A percentile compares a stretch with the other conserved stretches of the same genome.
phyloP scores from a whole-genome alignment of 2,113 vertebrate species.

The Eulemur rufifrons region DNA sequence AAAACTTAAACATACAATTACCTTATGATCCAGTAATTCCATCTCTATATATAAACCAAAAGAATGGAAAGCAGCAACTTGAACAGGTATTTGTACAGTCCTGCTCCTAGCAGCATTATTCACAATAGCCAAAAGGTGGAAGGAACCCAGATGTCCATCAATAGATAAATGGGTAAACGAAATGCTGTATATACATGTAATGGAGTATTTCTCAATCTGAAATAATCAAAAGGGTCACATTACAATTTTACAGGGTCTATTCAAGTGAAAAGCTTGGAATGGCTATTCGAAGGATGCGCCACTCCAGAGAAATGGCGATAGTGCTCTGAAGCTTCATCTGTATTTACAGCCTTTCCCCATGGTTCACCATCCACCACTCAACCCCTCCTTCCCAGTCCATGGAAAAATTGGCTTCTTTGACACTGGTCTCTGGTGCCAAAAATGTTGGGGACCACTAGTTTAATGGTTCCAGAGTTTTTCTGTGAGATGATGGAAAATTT shows the following conservation, averaged over 20 bases:
- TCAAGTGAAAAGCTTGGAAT: too few relatives aligned
- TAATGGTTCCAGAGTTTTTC: not conserved
- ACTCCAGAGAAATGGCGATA: not conserved
- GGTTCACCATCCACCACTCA: too few relatives aligned
- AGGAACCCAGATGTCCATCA: not conserved
- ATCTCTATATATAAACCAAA: not conserved
- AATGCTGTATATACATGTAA: too few relatives aligned
- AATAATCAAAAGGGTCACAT: too few relatives aligned
- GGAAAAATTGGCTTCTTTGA: too few relatives aligned
- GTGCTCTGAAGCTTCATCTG: too few relatives aligned
- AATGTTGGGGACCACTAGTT: too few relatives aligned
- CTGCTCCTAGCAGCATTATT: not conserved
- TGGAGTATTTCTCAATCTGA: not conserved
- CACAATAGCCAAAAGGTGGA: not conserved
- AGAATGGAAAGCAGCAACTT: not conserved
- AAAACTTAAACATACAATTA: not conserved
- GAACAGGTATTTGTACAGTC: not conserved
- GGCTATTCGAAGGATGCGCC: too few relatives aligned
- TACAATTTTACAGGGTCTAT: too few relatives aligned
- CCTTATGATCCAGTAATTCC: not conserved
- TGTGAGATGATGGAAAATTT: not conserved
- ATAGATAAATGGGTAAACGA: not conserved
- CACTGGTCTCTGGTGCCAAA: too few relatives aligned
- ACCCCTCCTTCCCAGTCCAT: too few relatives aligned
- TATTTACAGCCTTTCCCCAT: too few relatives aligned